A percentile compares a stretch with the other conserved stretches of the same genome.
phyloP scores from a whole-genome alignment of 2,113 vertebrate genomes.

The Semicossyphus pulcher region DNA sequence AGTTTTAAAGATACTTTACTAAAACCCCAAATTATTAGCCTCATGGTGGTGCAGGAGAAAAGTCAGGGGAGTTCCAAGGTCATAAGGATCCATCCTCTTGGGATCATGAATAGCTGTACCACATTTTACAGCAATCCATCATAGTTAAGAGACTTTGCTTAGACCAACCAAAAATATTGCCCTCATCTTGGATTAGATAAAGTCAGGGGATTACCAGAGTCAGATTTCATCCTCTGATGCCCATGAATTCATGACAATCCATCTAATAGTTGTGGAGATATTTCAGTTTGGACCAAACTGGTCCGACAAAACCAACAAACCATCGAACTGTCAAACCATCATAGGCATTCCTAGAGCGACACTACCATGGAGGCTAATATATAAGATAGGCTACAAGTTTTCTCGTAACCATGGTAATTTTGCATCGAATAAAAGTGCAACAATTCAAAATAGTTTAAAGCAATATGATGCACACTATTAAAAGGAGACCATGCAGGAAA shows the following conservation, averaged over 20 bases:
- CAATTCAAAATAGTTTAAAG: neutral
- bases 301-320: neutral
- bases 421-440: neutral
- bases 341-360: neutral
- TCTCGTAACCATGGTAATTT: neutral
- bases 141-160: too few species aligned
- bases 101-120: neutral
- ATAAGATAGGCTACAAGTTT: neutral
- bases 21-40: too few species aligned
- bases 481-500: neutral
- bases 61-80: too few species aligned
- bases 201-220: neutral
- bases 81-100: neutral
- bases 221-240: neutral
- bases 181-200: too few species aligned
- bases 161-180: too few species aligned
- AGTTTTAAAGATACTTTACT: too few species aligned
- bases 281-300: neutral
- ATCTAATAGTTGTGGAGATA: too few species aligned
- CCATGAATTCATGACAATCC: neutral
- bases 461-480: neutral
- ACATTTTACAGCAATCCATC: too few species aligned
- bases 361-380: neutral
- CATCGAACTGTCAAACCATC: neutral
- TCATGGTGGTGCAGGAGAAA: too few species aligned